A percentile compares a stretch with the other conserved stretches of the same genome.
phyloP scores from a whole-genome alignment of 2,113 vertebrate species.

The Epinephelus lanceolatus region DNA sequence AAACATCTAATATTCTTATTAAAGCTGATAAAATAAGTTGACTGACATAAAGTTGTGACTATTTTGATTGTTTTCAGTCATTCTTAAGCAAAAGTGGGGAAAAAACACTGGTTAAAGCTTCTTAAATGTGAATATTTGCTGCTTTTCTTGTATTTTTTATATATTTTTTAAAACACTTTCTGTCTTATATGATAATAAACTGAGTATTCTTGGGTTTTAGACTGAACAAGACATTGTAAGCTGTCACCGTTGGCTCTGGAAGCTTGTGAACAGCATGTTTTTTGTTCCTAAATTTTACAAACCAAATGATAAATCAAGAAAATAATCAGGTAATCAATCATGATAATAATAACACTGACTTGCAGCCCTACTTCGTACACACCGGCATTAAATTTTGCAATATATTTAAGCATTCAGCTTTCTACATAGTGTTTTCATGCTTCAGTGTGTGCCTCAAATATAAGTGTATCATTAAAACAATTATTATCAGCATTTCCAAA shows the following conservation, averaged over 20 bases:
- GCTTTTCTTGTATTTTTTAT: not conserved
- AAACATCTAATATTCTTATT: not conserved
- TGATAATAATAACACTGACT: not conserved
- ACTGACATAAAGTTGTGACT: not conserved
- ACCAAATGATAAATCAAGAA: not conserved
- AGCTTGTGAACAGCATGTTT: not conserved
- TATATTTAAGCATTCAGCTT: not conserved
- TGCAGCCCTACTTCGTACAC: not conserved
- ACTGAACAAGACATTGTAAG: not conserved
- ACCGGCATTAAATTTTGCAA: not conserved
- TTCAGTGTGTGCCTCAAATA: not conserved
- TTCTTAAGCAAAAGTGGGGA: not conserved
- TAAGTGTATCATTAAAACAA: not conserved
- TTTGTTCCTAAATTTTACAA: not conserved
- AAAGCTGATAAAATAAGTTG: not conserved
- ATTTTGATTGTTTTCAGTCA: not conserved
- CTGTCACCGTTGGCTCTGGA: not conserved
- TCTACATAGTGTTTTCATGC: not conserved
- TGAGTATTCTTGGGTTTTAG: not conserved
- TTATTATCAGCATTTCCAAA: not conserved
- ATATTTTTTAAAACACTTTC: too few relatives aligned
- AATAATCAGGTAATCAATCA: not conserved
- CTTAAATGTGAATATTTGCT: not conserved
- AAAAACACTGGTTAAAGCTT: not conserved
- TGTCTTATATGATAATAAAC: not conserved